Percentiles rank a stretch among this genome's conserved stretches.
phyloP scores from a whole-genome alignment of 37 sponge, comb jelly and placozoan species.

The Halichondria panicea region DNA sequence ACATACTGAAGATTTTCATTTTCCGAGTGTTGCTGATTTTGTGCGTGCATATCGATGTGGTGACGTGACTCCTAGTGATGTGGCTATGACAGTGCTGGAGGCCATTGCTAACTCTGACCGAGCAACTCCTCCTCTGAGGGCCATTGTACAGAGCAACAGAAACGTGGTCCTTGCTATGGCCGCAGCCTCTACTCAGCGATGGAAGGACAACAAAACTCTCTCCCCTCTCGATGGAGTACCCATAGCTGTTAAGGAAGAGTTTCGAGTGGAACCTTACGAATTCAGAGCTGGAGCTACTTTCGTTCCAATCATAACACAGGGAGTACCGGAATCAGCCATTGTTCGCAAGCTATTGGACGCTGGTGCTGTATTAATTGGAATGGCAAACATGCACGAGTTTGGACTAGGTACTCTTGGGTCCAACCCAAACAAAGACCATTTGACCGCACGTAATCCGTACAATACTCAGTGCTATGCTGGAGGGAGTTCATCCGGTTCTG shows the following conservation, averaged over 20 bases:
- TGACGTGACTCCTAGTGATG: conserved; percentile 39
- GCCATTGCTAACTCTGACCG: conserved; percentile 57
- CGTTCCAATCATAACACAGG: conserved; percentile 16
- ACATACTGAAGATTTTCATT: not conserved
- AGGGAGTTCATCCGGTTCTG: conserved; percentile 91
- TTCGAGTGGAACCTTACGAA: conserved; percentile 56
- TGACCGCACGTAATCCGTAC: conserved; percentile 89
- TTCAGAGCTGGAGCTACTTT: conserved; percentile 48
- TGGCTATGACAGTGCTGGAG: conserved; percentile 45
- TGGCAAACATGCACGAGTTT: conserved; percentile 93
- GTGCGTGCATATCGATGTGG: conserved; percentile 31
- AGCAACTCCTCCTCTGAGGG: conserved; percentile 64
- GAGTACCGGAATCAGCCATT: conserved; percentile 38
- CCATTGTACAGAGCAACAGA: conserved; percentile 53
- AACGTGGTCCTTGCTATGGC: conserved; percentile 69
- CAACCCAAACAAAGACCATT: conserved; percentile 79
- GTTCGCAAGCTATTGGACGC: conserved; percentile 62
- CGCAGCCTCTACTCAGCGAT: conserved; percentile 75
- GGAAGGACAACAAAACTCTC: conserved; percentile 69
- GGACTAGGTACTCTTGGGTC: conserved; percentile 87
- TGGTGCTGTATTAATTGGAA: conserved; percentile 88
- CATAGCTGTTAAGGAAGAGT: conserved; percentile 84
- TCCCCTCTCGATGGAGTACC: conserved; percentile 88
- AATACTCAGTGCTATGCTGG: conserved; percentile 76
- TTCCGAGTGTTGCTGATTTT: conserved; percentile 53